Evolutionary conservation across 2,113 vertebrate genomes (phyloP), one percentile per base, ranked within the genome.

Genomic region (Mustela nigripes): DNA sequence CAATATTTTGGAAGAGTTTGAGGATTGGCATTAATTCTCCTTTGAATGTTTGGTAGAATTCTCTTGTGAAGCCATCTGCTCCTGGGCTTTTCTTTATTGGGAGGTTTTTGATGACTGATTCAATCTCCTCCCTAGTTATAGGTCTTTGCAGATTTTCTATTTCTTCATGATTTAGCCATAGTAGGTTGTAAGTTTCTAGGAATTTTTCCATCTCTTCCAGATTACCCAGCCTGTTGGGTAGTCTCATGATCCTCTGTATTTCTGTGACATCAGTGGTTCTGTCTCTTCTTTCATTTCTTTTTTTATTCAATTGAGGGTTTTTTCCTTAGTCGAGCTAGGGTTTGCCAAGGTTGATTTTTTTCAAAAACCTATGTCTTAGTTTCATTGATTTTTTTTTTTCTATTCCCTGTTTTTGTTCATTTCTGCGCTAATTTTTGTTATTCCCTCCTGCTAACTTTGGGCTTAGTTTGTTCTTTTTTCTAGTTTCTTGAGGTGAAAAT

Each of bases 41-140:
- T 93, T 84, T 62, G 69, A 84, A 60, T 93, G 71, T 93, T 79
- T 93, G 50, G 50, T 85, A 79, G 95, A 89, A 69, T 84, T 93
- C 50, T 79, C 53, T 26, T 50, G 39, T 96, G 86, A 93, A 84
- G 71, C 69, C 79, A 79, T 79, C 95, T 93, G 50, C 62, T 83
- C n/a, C 14, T 22, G 21, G 14, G 62, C 18, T 89, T 93, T 74
- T 84, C 33, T 84, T 83, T 62, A 42, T 89, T 50, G 79, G 39
- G 73, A 69, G 11, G 84, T 88, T 93, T 83, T 56, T 83, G 58
- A 83, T 76, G 76, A 67, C 65, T 89, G 84, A 60, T 78, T 89
- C 60, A 78, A 22, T 79, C 31, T 89, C 48, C 50, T 78, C 33
- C 39, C 85, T 78, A 63, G 36, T 60, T 63, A 73, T 62, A 78